phyloP scores from a whole-genome alignment of 2,888 invertebrate genomes.

The Caenorhabditis becei region DNA sequence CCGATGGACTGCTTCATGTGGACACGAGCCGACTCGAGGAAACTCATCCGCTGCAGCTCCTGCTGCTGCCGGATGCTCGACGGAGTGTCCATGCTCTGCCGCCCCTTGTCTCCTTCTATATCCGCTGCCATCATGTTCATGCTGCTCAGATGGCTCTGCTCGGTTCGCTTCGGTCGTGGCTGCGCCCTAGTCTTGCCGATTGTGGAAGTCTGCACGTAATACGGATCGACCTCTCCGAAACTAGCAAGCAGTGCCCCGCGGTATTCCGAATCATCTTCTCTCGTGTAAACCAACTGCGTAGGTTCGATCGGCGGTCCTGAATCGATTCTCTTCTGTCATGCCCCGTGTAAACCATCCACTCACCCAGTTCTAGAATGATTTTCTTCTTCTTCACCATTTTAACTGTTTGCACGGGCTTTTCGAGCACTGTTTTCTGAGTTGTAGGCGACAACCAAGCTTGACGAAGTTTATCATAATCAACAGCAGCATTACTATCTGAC shows the following conservation, averaged over 20 bases:
- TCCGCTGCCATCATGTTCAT: conserved; percentile 40
- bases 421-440: conserved; percentile 3
- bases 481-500: conserved; percentile 23
- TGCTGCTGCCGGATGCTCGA: conserved; percentile 2
- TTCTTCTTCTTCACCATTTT: background rate
- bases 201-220: conserved; percentile 32
- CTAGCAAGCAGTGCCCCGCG: conserved; percentile 47
- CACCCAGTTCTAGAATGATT: conserved; percentile 27
- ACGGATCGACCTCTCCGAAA: conserved; percentile 60
- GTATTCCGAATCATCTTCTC: conserved; percentile 39
- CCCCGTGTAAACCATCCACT: background rate
- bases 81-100: conserved; percentile 11
- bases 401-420: conserved; percentile 14
- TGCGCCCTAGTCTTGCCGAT: conserved; percentile 34
- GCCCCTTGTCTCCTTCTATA: conserved; percentile 16
- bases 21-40: conserved; percentile 61
- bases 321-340: background rate
- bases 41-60: conserved; percentile 47
- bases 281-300: conserved; percentile 12
- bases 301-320: conserved; percentile 25
- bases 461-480: conserved; percentile 64
- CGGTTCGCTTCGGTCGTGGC: conserved; percentile 48
- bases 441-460: conserved; percentile 53
- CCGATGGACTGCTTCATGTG: conserved; percentile 66
- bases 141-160: conserved; percentile 25